Base-by-base conservation (phyloP, 2,888 invertebrate genomes). In the Melinaea menophilus region DNA sequence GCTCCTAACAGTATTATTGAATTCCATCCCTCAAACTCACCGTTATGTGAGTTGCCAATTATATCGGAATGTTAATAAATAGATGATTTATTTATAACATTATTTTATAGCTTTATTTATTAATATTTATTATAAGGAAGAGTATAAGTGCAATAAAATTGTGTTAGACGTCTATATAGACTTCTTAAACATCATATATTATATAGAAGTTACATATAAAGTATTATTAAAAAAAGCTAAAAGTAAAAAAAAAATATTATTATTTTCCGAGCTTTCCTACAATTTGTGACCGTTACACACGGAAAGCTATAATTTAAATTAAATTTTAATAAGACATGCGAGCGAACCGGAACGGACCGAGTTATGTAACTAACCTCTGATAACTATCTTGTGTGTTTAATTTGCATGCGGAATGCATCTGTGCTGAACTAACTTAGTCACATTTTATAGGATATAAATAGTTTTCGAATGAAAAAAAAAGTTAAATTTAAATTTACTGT, bases 351-450 rank as follows among this genome's bases (percentile, higher is more conserved):
- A 61, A 58, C 61, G 55, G 58, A 55, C 63, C 33, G 47, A 62
- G 63, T 62, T 64, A 62, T 63, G 65, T 63, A 69, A 69, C 67
- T 63, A 61, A 63, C 62, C 54, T 55, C 46, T 58, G 69, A 69
- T 69, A 69, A 69, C 65, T 63, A 67, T 69, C 69, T 67, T 62
- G 64, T 67, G 63, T 67, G 65, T 64, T 63, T 55, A 59, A 69
- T 69, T 68, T 66, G 66, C 67, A 69, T 69, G 64, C 56, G 55
- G 65, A 62, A 64, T 69, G 63, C 59, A 60, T 65, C 56, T 58
- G 63, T 64, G 63, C 62, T 12, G 5, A 31, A 51, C 51, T 11
- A 31, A 41, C 41, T 41, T 41, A 41, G 12, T 51, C 31, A 31
- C 31, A 51, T 51, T 51, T 51, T 31, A 11, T 51, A 51, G 51